A percentile compares a stretch with the other conserved stretches of the same genome.
Conservation (phyloP, 1,140 invertebrate genomes). For the Solenopsis invicta region DNA sequence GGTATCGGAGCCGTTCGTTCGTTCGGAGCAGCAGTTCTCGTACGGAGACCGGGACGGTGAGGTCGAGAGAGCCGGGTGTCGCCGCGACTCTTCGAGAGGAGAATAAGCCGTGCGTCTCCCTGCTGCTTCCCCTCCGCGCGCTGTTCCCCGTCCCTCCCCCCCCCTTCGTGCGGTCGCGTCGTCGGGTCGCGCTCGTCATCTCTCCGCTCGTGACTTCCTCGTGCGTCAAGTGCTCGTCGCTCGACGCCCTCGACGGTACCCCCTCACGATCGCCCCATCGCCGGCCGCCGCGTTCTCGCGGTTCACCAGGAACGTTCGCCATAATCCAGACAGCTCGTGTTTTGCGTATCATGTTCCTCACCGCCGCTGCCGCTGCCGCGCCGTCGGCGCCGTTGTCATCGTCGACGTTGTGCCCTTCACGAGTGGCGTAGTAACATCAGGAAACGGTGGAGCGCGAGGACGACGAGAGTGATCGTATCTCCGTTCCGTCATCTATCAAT, state of each 20-base stretch:
- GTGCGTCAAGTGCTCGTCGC: too few relatives aligned
- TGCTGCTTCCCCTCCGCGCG: background rate
- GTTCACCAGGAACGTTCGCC: background rate
- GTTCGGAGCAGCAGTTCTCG: conserved; percentile 1
- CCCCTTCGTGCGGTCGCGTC: too few relatives aligned
- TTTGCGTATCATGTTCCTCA: conserved; percentile 7
- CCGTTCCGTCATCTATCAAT: background rate
- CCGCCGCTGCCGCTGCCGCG: background rate
- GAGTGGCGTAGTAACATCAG: background rate
- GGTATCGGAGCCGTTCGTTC: background rate
- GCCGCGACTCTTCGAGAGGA: too few relatives aligned
- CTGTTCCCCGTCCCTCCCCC: too few relatives aligned
- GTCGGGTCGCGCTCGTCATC: too few relatives aligned
- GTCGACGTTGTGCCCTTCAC: background rate
- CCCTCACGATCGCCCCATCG: too few relatives aligned
- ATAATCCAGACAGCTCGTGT: background rate
- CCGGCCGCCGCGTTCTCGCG: too few relatives aligned
- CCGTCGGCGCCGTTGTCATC: background rate
- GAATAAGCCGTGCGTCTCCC: background rate
- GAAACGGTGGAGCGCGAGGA: background rate
- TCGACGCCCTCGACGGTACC: too few relatives aligned
- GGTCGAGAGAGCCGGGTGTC: conserved; percentile 12
- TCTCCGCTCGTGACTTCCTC: too few relatives aligned
- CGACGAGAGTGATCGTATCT: too few relatives aligned
- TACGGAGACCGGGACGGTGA: conserved; percentile 25